phyloP scores from a whole-genome alignment of 2,113 vertebrate species.

The Centropus unirufus region DNA sequence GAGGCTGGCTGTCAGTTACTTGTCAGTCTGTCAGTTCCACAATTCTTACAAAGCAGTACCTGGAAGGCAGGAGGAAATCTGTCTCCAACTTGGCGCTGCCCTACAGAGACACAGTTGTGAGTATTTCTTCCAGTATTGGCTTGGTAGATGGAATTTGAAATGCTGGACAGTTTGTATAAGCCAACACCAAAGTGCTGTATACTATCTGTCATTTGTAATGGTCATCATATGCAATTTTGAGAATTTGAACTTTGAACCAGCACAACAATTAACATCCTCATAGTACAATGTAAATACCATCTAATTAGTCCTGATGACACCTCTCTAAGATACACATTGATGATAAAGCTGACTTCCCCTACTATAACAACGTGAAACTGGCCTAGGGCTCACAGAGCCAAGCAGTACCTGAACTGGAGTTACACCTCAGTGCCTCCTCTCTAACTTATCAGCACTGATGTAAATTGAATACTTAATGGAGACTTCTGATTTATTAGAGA shows the following conservation, averaged over 20 bases:
- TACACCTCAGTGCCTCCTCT: neutral
- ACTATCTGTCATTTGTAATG: neutral
- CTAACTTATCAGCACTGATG: neutral
- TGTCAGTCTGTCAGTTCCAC: neutral
- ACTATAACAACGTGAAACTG: neutral
- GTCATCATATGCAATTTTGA: neutral
- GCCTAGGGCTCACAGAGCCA: neutral
- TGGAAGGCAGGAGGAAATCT: neutral
- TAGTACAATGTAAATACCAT: neutral
- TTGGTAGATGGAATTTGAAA: neutral
- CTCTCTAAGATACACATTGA: neutral
- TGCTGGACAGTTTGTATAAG: neutral
- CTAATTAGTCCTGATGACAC: neutral
- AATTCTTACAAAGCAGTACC: neutral
- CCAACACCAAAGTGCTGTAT: neutral
- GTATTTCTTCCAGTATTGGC: neutral
- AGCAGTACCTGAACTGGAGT: neutral
- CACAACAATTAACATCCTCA: neutral
- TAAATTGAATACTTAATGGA: neutral
- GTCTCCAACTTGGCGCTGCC: neutral
- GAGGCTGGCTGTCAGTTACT: neutral
- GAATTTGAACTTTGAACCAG: neutral
- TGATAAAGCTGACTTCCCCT: neutral
- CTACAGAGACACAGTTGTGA: neutral
- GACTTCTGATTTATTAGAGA: neutral